These are phyloP conservation scores for Tinea semifulvella DNA, from an alignment of 2,888 invertebrate species.

Conservation along the genomic window DNA sequence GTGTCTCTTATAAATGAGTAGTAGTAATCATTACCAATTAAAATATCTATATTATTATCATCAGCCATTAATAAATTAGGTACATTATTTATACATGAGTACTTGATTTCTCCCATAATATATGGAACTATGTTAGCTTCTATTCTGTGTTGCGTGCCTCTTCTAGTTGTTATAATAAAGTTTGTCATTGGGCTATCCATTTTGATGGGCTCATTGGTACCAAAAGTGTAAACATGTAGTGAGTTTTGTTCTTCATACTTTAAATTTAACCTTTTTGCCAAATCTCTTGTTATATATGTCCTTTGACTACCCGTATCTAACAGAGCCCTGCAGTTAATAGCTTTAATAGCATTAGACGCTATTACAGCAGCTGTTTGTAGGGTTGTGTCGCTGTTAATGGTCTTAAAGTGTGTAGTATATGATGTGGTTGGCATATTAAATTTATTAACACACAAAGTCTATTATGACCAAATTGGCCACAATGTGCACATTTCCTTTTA, in stretches of 20 bases:
- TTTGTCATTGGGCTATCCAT: slow-evolving; percentile 7
- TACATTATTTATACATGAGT: too few species aligned
- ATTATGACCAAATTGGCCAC: neutral
- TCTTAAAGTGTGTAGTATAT: neutral
- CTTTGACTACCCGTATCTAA: slow-evolving; percentile 15
- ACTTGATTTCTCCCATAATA: neutral
- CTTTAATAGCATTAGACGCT: neutral
- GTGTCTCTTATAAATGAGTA: slow-evolving; percentile 13
- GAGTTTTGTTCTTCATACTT: neutral
- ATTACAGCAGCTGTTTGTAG: slow-evolving; percentile 9
- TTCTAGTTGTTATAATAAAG: neutral
- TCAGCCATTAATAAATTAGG: too few species aligned
- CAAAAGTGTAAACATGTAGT: neutral
- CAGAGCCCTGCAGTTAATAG: neutral
- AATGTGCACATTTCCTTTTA: neutral
- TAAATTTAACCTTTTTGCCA: slow-evolving; percentile 6
- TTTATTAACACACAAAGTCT: too few species aligned
- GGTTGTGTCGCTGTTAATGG: too few species aligned
- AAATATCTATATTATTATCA: slow-evolving; percentile 4
- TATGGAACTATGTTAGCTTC: slow-evolving; percentile 14
- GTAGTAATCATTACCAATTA: slow-evolving; percentile 17
- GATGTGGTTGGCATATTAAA: too few species aligned
- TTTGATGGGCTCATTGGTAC: neutral
- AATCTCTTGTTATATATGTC: slow-evolving; percentile 10
- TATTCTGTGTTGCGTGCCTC: neutral